These are phyloP conservation scores for Orussus abietinus DNA, from an alignment of 1,140 invertebrate genomes.

Conservation along the genomic window DNA sequence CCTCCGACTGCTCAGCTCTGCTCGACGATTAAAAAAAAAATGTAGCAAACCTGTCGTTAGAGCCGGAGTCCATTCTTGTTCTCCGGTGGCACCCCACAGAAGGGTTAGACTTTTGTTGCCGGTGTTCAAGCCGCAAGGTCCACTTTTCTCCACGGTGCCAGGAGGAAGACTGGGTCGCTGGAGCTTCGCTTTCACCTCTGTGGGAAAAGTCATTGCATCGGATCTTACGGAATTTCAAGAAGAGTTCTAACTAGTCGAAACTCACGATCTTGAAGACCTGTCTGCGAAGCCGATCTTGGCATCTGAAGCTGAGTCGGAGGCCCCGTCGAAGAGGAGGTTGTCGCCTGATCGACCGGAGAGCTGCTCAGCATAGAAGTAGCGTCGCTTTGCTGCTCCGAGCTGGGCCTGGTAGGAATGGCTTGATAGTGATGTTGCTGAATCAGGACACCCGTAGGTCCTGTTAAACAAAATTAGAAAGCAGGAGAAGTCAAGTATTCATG, in stretches of 20 bases:
- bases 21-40: slow-evolving; percentile 15
- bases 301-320: slow-evolving; percentile 25
- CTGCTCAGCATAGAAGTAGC: slow-evolving; percentile 25
- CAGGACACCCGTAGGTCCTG: slow-evolving; percentile 79
- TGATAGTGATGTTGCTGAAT: slow-evolving; percentile 94
- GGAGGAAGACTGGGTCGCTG: slow-evolving; percentile 28
- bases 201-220: slow-evolving; percentile 11
- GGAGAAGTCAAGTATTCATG: slow-evolving; percentile 13
- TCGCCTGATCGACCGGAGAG: slow-evolving; percentile 30
- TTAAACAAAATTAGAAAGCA: slow-evolving; percentile 17
- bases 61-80: slow-evolving; percentile 93
- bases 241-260: slow-evolving; percentile 17
- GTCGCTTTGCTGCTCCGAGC: slow-evolving; percentile 30
- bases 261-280: slow-evolving; percentile 51
- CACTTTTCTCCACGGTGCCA: slow-evolving; percentile 34
- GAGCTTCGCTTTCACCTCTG: slow-evolving; percentile 36
- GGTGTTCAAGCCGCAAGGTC: slow-evolving; percentile 23
- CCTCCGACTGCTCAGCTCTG: too few species aligned
- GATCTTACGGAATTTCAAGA: slow-evolving; percentile 2
- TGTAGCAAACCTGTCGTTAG: slow-evolving; percentile 74
- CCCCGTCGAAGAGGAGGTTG: slow-evolving; percentile 6
- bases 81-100: slow-evolving; percentile 86
- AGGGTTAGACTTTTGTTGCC: slow-evolving; percentile 64
- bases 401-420: slow-evolving; percentile 64
- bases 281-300: slow-evolving; percentile 45